A percentile compares a stretch with the other conserved stretches of the same genome.
Evolutionary conservation across 1,140 invertebrate species (phyloP).

Genomic region (Pectinophora gossypiella): DNA sequence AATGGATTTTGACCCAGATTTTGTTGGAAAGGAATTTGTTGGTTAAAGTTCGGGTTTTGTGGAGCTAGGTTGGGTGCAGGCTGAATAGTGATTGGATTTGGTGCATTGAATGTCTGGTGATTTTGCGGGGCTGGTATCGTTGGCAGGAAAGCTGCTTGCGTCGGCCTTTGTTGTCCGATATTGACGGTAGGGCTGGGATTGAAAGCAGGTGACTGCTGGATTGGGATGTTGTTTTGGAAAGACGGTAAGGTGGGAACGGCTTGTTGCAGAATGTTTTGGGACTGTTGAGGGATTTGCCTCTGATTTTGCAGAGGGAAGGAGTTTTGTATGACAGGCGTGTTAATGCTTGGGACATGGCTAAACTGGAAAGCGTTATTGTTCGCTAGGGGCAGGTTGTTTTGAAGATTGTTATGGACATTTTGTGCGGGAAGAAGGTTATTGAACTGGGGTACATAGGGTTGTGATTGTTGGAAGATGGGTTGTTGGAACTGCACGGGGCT

Average conservation of each 20-base stretch:
- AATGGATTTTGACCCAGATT: constrained; percentile 61
- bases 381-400: constrained; percentile 31
- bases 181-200: constrained; percentile 43
- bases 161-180: constrained; percentile 56
- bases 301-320: constrained; percentile 47
- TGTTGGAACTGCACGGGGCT: constrained; percentile 46
- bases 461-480: constrained; percentile 41
- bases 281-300: constrained; percentile 34
- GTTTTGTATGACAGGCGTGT: constrained; percentile 33
- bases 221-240: constrained; percentile 44
- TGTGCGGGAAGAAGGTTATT: constrained; percentile 48
- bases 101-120: constrained; percentile 43
- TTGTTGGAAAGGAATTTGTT: constrained; percentile 58
- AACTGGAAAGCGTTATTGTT: constrained; percentile 50
- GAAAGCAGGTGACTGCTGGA: constrained; percentile 38
- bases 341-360: constrained; percentile 30
- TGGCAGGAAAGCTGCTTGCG: constrained; percentile 63
- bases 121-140: constrained; percentile 49
- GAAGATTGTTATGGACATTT: constrained; percentile 24
- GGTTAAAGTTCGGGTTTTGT: constrained; percentile 34
- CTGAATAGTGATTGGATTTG: constrained; percentile 60
- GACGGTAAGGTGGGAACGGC: constrained; percentile 46
- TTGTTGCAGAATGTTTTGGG: constrained; percentile 49
- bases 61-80: constrained; percentile 60
- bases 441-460: constrained; percentile 52